Percentiles rank a stretch among this genome's conserved stretches.
phyloP scores from a whole-genome alignment of 2,797 vertebrate genomes.

The Phyllotis vaccarum region DNA sequence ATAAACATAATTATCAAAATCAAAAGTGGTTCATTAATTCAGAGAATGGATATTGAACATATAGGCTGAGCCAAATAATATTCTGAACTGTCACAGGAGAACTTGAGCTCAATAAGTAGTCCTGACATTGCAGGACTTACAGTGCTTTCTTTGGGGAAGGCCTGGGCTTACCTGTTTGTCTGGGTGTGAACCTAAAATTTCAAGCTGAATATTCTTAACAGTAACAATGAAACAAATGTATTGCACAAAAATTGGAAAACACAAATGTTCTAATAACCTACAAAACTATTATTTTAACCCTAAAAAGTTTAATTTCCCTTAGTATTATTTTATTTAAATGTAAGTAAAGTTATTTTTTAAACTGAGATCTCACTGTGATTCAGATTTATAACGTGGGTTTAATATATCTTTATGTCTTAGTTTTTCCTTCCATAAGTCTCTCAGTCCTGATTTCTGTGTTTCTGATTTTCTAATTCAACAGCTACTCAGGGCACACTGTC shows the following conservation, averaged over 20 bases:
- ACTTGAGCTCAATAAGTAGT: not conserved
- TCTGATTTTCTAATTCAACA: not conserved
- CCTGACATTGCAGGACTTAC: not conserved
- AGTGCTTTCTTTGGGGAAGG: not conserved
- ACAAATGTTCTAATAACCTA: not conserved
- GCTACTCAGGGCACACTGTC: not conserved
- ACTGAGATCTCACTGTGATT: not conserved
- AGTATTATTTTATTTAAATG: not conserved
- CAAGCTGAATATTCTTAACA: not conserved
- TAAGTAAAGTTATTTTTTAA: conserved; percentile 35
- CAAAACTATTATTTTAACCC: not conserved
- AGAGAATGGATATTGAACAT: not conserved
- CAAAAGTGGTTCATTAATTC: conserved; percentile 18
- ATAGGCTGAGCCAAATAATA: not conserved
- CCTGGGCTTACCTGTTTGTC: not conserved
- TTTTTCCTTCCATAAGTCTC: not conserved
- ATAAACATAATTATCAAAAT: not conserved
- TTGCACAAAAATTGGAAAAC: conserved; percentile 2
- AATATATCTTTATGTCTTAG: not conserved
- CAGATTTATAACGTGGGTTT: not conserved
- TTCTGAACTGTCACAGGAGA: not conserved
- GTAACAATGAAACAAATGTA: not conserved
- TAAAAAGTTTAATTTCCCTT: conserved; percentile 15
- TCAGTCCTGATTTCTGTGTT: not conserved
- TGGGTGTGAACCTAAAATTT: not conserved